These are phyloP conservation scores for Stegostoma tigrinum DNA, from an alignment of 2,113 vertebrate species.

Conservation along the genomic window DNA sequence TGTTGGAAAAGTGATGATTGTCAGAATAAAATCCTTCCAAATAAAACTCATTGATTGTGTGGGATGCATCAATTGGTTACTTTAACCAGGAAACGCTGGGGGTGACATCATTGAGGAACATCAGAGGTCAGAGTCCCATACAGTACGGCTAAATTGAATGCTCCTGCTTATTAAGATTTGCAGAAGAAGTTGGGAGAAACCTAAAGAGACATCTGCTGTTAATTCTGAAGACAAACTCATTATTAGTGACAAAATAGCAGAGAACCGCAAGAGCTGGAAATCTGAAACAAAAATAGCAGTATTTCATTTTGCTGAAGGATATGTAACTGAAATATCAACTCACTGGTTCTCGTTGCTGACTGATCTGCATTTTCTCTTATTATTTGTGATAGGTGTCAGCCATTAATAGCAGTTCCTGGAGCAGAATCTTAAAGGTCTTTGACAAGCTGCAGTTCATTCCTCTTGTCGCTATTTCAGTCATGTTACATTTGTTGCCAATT, in stretches of 20 bases:
- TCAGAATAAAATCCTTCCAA: neutral
- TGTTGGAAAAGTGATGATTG: neutral
- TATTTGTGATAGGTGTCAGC: neutral
- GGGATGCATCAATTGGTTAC: neutral
- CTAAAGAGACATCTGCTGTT: neutral
- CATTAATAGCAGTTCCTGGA: neutral
- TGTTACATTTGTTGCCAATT: neutral
- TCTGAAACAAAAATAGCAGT: slow-evolving; percentile 13
- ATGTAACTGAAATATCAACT: no score
- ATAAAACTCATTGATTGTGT: neutral
- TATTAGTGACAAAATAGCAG: neutral
- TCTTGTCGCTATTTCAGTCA: neutral
- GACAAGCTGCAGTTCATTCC: neutral
- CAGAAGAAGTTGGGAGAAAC: neutral
- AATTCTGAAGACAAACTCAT: neutral
- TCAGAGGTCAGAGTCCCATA: neutral
- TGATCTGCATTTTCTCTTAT: neutral
- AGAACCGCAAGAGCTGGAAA: neutral
- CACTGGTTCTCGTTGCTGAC: no score
- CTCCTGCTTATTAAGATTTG: neutral
- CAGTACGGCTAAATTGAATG: neutral
- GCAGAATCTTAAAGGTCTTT: neutral
- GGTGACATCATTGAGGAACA: neutral
- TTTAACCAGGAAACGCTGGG: no score
- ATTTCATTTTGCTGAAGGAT: neutral